Base-by-base conservation (phyloP, 2,888 invertebrate genomes). In the Plutella xylostella region DNA sequence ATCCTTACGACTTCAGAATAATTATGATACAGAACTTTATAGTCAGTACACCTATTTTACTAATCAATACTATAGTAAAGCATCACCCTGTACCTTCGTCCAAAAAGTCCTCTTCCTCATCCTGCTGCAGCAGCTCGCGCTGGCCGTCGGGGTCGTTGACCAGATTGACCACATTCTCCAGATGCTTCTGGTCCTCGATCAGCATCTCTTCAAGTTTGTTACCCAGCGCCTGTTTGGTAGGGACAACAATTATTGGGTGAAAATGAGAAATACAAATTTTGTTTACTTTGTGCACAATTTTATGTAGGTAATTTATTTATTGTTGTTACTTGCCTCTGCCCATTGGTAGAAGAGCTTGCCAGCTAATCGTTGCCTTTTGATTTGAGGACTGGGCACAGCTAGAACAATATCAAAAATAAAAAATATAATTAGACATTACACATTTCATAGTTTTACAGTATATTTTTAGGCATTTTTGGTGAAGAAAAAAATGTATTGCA, bases 321-420 rank as follows among this genome's bases (percentile, higher is more conserved):
- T n/a, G n/a, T n/a, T n/a, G n/a, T n/a, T n/a, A n/a, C n/a, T 77
- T 73, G 91, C 92, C 84, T 97, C 96, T 38, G 93, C 97, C 97
- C 97, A 97, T 63, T 96, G 96, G 67, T 97, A 96, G 71, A 99
- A 99, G 84, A 98, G 90, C 78, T 97, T 94, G 0, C 98, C 99
- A 18, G 98, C 98, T 7, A 94, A 88, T 46, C 96, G 86, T 71
- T 82, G 76, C 43, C 75, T 65, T 46, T 61, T 63, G 15, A 83
- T 51, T 54, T 78, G 84, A 2, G 84, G 82, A 49, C 72, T 80
- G 33, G 77, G 65, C 4, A 78, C 69, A 11, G 70, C 84, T 85
- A 63, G 4, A 37, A 63, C n/a, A n/a, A n/a, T n/a, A n/a, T n/a
- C n/a, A n/a, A n/a, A 63, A 37, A 64, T 90, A 91, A 62, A 91